Base-by-base conservation (phyloP, 2,888 invertebrate species). In the Cartodere bifasciata region DNA sequence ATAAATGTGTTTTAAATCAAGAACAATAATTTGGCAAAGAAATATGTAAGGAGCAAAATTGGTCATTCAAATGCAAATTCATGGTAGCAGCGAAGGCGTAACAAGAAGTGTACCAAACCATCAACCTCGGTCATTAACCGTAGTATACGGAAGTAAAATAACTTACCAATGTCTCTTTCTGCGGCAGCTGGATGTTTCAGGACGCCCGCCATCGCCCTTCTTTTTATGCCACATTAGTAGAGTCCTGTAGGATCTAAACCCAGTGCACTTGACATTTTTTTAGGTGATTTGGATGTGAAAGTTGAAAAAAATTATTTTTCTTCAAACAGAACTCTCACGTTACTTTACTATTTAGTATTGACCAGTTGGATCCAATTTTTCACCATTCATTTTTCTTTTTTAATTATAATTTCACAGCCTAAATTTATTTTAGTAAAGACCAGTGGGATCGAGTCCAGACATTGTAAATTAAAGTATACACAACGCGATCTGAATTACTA, bases 231-330 rank as follows among this genome's bases (percentile, higher is more conserved):
- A 58, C 59, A 59, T 56, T 46, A 60, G 48, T 61, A 61, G 39
- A 59, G 50, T 45, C 59, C 61, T 21, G 61, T 61, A 24, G 61
- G 61, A 40, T 59, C 59, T n/a, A n/a, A n/a, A n/a, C n/a, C n/a
- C n/a, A n/a, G n/a, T n/a, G n/a, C n/a, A n/a, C n/a, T n/a, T n/a
- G n/a, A n/a, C n/a, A n/a, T n/a, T n/a, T n/a, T n/a, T n/a, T n/a
- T n/a, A n/a, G n/a, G n/a, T n/a, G n/a, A n/a, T n/a, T n/a, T n/a
- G n/a, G n/a, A n/a, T n/a, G n/a, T n/a, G n/a, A n/a, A n/a, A n/a
- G n/a, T n/a, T n/a, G n/a, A n/a, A n/a, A n/a, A n/a, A n/a, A n/a
- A n/a, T n/a, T n/a, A n/a, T n/a, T n/a, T n/a, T n/a, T n/a, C n/a
- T n/a, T n/a, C n/a, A n/a, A n/a, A n/a, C n/a, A n/a, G n/a, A n/a